Evolutionary conservation across 1,140 invertebrate genomes (phyloP).

Genomic region (Tetragonula clypearis): DNA sequence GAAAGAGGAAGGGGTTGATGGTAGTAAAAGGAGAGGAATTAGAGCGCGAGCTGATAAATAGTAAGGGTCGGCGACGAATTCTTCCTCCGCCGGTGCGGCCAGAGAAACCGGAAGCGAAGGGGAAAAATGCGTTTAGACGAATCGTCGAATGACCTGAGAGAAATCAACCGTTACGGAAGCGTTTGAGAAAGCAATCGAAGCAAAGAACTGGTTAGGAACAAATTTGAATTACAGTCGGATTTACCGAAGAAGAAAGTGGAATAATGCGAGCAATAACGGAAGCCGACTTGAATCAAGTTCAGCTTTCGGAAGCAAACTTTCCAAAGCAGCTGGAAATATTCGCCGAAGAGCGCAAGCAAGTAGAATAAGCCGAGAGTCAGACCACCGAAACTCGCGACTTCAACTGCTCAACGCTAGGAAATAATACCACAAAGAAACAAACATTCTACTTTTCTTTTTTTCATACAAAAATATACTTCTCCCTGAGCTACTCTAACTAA

Average conservation of each 20-base stretch:
- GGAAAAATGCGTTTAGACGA: not conserved
- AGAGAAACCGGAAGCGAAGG: not conserved
- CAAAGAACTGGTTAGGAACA: no score
- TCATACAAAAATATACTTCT: no score
- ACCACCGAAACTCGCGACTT: not conserved
- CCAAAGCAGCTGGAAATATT: not conserved
- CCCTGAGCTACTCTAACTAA: no score
- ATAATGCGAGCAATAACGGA: not conserved
- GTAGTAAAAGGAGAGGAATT: constrained; percentile 19
- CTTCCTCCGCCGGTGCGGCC: no score
- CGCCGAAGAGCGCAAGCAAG: not conserved
- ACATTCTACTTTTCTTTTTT: not conserved
- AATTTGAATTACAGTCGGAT: not conserved
- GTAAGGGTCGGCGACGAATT: constrained; percentile 13
- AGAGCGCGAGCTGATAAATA: constrained; percentile 32
- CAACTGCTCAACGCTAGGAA: no score
- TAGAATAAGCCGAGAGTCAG: not conserved
- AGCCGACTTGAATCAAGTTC: not conserved
- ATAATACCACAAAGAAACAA: not conserved
- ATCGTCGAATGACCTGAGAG: not conserved
- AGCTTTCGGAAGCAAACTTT: not conserved
- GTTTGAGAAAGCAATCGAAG: no score
- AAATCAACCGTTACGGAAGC: not conserved
- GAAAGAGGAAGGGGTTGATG: not conserved
- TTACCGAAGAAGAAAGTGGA: not conserved